Percentiles rank a stretch among this genome's conserved stretches.
These are phyloP conservation scores for Neogale vison DNA, from an alignment of 2,113 vertebrate genomes.

Conservation along the genomic window DNA sequence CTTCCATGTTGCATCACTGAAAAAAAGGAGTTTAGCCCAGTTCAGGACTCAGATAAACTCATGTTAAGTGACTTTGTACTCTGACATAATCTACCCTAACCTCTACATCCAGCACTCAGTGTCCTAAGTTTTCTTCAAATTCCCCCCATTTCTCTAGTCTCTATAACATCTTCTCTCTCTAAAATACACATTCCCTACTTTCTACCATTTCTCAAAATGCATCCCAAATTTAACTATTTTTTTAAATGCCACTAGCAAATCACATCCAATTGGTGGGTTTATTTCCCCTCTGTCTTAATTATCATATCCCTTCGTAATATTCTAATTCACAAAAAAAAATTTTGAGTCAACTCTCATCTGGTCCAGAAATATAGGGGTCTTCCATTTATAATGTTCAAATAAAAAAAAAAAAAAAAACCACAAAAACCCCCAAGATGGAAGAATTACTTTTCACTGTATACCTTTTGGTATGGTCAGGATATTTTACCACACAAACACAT, in stretches of 20 bases:
- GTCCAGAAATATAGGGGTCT: neutral
- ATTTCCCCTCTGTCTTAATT: neutral
- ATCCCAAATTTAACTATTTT: conserved; percentile 15
- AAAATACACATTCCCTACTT: neutral
- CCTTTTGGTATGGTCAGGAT: neutral
- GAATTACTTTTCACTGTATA: conserved; percentile 19
- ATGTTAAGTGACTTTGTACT: neutral
- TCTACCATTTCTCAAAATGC: conserved; percentile 44
- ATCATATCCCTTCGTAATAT: neutral
- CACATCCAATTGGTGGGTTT: neutral
- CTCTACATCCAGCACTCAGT: neutral
- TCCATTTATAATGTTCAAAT: neutral
- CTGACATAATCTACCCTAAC: neutral
- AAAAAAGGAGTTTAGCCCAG: neutral
- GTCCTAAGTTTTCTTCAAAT: neutral
- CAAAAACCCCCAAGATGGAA: neutral
- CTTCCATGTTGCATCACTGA: neutral
- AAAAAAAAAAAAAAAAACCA: neutral
- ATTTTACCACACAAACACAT: neutral
- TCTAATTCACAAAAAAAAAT: neutral
- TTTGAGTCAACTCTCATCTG: neutral
- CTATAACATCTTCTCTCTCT: neutral
- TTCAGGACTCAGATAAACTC: neutral
- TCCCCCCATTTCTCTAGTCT: neutral
- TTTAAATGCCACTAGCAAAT: neutral